Evolutionary conservation across 92 coral and sea anemone species (phyloP).

Genomic region (Blastomussa wellsi): DNA sequence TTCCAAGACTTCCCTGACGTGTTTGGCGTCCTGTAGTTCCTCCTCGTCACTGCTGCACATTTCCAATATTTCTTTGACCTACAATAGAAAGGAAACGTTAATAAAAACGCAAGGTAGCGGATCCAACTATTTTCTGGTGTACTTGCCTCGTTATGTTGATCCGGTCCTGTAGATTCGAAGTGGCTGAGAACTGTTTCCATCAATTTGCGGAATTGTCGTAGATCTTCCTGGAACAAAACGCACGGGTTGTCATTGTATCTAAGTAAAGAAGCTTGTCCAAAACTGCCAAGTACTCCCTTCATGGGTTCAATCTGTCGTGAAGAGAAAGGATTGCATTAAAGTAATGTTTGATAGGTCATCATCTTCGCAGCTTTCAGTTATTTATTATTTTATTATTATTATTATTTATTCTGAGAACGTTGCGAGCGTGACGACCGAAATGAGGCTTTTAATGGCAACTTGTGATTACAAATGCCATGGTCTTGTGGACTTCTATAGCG

Average conservation of each 20-base stretch:
- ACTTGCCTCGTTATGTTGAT: background rate
- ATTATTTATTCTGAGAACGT: no score
- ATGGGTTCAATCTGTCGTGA: background rate
- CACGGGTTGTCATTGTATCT: slow-evolving; percentile 13
- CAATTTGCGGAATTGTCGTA: slow-evolving; percentile 25
- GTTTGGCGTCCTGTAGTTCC: background rate
- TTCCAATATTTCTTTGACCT: background rate
- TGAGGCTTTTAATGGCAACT: no score
- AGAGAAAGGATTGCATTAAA: no score
- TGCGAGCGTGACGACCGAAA: no score
- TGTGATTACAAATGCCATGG: no score
- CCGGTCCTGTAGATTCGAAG: background rate
- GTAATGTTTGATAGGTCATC: no score
- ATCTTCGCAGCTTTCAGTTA: no score
- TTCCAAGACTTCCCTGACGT: background rate
- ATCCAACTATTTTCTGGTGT: background rate
- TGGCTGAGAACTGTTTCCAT: slow-evolving; percentile 23
- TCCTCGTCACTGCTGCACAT: background rate
- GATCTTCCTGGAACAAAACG: slow-evolving; percentile 11
- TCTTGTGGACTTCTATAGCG: no score
- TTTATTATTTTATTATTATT: no score
- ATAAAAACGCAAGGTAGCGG: background rate
- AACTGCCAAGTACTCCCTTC: slow-evolving; percentile 32
- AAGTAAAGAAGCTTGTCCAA: slow-evolving; percentile 23
- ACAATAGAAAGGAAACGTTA: background rate